These are phyloP conservation scores for Drosophila eohydei DNA, from an alignment of 2,888 invertebrate species.

Conservation along the genomic window DNA sequence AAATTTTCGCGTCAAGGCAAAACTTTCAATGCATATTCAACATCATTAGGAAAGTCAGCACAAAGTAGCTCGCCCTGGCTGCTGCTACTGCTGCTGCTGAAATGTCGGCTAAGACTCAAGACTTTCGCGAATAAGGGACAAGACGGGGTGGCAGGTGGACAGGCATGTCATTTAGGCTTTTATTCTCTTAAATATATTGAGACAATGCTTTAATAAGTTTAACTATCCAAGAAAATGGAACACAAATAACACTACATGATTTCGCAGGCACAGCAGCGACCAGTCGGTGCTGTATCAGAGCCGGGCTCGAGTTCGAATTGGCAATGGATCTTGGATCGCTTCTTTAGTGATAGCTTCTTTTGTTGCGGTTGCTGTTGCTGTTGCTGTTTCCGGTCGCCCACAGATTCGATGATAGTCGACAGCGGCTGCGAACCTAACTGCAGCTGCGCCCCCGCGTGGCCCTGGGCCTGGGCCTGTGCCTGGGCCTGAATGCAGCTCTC, in stretches of 20 bases:
- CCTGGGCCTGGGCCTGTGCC: background rate
- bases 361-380: background rate
- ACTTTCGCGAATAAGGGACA: background rate
- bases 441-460: slow-evolving; percentile 18
- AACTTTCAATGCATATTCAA: slow-evolving; percentile 80
- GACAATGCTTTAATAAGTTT: slow-evolving; percentile 31
- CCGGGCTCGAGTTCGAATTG: slow-evolving; percentile 2
- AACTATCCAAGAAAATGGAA: slow-evolving; percentile 22
- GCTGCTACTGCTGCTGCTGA: slow-evolving; percentile 53
- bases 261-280: slow-evolving; percentile 41
- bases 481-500: slow-evolving; percentile 31
- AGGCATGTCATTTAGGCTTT: slow-evolving; percentile 3
- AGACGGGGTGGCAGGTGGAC: background rate
- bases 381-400: slow-evolving; percentile 28
- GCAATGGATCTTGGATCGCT: slow-evolving; percentile 12
- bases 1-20: slow-evolving; percentile 63
- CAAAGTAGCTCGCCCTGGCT: slow-evolving; percentile 60
- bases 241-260: slow-evolving; percentile 39
- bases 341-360: slow-evolving; percentile 3
- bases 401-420: slow-evolving; percentile 14
- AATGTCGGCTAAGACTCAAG: slow-evolving; percentile 56
- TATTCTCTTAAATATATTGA: slow-evolving; percentile 38
- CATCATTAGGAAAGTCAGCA: slow-evolving; percentile 79
- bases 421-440: background rate
- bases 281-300: background rate